phyloP scores from a whole-genome alignment of 1,140 invertebrate species.

The Aphelenchoides besseyi region DNA sequence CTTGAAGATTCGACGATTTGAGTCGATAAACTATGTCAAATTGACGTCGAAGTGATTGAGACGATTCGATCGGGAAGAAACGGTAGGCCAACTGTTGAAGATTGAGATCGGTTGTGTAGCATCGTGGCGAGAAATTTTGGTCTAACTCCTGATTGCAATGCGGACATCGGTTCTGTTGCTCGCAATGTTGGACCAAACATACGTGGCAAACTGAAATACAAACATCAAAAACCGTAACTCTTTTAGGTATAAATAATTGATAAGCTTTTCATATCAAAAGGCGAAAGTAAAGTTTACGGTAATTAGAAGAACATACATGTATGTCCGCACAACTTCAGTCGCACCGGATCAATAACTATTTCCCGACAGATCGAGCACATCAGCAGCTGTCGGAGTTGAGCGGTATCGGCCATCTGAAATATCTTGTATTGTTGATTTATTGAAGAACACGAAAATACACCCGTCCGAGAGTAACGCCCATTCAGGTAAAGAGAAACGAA shows the following conservation, averaged over 20 bases:
- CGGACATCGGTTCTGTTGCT: background rate
- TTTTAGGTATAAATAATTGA: background rate
- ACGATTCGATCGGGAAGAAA: background rate
- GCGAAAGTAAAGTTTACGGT: too few relatives aligned
- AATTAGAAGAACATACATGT: slow-evolving; percentile 5
- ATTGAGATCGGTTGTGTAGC: background rate
- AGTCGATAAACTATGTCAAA: background rate
- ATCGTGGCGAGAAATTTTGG: background rate
- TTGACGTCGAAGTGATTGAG: background rate
- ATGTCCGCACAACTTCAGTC: slow-evolving; percentile 7
- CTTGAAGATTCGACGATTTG: background rate
- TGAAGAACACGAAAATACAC: background rate
- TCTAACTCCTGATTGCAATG: background rate
- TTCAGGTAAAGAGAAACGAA: background rate
- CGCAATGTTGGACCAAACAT: background rate
- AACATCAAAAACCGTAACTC: background rate
- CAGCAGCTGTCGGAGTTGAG: background rate
- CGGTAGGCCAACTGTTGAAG: slow-evolving; percentile 9
- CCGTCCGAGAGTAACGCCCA: background rate
- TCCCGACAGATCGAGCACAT: background rate
- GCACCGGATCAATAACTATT: background rate
- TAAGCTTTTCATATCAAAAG: too few relatives aligned
- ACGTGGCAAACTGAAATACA: background rate
- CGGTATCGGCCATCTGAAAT: background rate
- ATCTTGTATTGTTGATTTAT: too few relatives aligned